These are phyloP conservation scores for Torymus aiolomorphi DNA, from an alignment of 2,888 invertebrate genomes.

Conservation along the genomic window DNA sequence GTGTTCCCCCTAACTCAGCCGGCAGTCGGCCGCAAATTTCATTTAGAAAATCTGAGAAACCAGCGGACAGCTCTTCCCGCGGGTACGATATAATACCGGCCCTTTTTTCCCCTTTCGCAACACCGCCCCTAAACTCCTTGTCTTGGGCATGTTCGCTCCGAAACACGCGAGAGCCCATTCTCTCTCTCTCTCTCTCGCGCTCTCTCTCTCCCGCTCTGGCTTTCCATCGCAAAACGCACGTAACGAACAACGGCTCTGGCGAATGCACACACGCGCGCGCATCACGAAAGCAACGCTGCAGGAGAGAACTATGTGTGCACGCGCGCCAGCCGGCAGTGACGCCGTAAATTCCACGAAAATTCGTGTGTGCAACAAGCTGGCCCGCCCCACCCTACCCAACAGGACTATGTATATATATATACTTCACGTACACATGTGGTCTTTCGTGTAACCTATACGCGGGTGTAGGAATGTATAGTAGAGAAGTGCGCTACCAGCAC, in stretches of 20 bases:
- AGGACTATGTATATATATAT: not conserved
- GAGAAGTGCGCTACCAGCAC: not conserved
- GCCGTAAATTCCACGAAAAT: conserved; percentile 47
- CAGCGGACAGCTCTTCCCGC: too few relatives aligned
- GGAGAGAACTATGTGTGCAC: too few relatives aligned
- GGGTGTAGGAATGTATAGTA: not conserved
- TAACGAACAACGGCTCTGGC: not conserved
- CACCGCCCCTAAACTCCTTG: too few relatives aligned
- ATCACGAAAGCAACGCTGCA: not conserved
- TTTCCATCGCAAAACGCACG: not conserved
- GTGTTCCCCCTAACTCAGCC: too few relatives aligned
- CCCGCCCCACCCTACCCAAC: not conserved
- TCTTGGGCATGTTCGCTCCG: not conserved
- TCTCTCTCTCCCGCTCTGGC: not conserved
- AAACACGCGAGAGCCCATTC: conserved; percentile 19
- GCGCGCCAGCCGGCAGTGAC: not conserved
- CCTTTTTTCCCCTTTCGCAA: too few relatives aligned
- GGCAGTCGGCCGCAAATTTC: too few relatives aligned
- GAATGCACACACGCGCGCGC: not conserved
- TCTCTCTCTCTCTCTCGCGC: not conserved
- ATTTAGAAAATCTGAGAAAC: too few relatives aligned
- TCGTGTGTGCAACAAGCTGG: conserved; percentile 46
- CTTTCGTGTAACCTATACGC: not conserved
- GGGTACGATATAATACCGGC: too few relatives aligned
- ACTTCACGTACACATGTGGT: not conserved